Base-by-base conservation (phyloP, 2,888 invertebrate genomes). In the Hoplodrina blanda region DNA sequence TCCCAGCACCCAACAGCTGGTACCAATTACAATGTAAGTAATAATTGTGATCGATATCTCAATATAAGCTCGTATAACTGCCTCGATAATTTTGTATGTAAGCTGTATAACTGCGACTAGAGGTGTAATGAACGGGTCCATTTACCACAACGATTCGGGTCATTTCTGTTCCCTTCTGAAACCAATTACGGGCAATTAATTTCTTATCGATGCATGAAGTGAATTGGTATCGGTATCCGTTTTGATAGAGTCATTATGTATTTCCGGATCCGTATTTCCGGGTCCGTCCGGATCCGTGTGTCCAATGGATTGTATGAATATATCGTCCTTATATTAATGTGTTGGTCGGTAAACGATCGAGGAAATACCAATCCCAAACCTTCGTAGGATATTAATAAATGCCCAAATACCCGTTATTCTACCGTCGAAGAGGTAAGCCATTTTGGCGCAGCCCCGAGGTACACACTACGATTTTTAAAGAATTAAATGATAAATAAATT, bases 51-150 rank as follows among this genome's bases (percentile, higher is more conserved):
- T 15, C 3, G 63, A 19, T 2, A 73, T 50, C 19, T 83, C 78
- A 33, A 91, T 54, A 37, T 89, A 41, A 0, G 87, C 87, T 19
- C 87, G 82, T 56, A 91, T 76, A 2, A 84, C 78, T 5, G 56
- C 86, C 62, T 89, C 85, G 44, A 91, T 81, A 56, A 91, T 90
- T 30, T 86, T 82, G 67, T 57, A 71, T n/a, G 71, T 73, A 8
- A 86, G 33, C 20, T 66, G 77, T 7, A 81, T 55, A 41, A 88
- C 30, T 15, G 53, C 52, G 2, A 59, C 41, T 0, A 84, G 19
- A 6, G 81, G 11, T 52, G 61, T 52, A 19, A 68, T 46, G 52
- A 89, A 63, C 8, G 76, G 69, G 41, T 85, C 85, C 86, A 87
- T 87, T 59, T 44, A 73, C 46, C 19, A 25, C 19, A 15, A 19